A percentile compares a stretch with the other conserved stretches of the same genome.
These are phyloP conservation scores for Porites divaricata DNA, from an alignment of 92 coral and sea anemone genomes.

Conservation along the genomic window DNA sequence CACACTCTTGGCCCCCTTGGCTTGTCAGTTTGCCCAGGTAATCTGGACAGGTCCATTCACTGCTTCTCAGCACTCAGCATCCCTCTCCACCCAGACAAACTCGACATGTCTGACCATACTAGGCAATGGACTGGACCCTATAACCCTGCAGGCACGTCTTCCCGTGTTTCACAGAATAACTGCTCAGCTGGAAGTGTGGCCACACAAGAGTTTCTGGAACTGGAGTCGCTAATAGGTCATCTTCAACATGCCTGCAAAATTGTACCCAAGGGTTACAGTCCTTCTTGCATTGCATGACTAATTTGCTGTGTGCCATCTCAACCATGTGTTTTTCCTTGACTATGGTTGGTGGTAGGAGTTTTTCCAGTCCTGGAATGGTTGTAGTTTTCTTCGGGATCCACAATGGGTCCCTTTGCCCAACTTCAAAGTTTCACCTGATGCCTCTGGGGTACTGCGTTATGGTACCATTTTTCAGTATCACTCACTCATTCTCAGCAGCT, in stretches of 20 bases:
- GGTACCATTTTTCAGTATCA: conserved; percentile 18
- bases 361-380: not conserved
- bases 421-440: conserved; percentile 20
- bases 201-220: conserved; percentile 11
- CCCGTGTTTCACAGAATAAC: not conserved
- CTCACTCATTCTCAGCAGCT: too few relatives aligned
- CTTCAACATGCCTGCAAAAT: conserved; percentile 30
- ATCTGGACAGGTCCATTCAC: too few relatives aligned
- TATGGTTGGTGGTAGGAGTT: not conserved
- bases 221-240: conserved; percentile 33
- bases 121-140: conserved; percentile 17
- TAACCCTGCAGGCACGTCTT: not conserved
- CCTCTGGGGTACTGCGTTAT: conserved; percentile 22
- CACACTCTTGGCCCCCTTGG: too few relatives aligned
- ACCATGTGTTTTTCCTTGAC: not conserved
- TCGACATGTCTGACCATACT: too few relatives aligned
- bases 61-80: too few relatives aligned
- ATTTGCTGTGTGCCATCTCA: not conserved
- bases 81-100: not conserved
- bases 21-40: too few relatives aligned
- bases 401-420: conserved; percentile 19
- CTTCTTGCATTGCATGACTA: conserved; percentile 5
- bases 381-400: not conserved
- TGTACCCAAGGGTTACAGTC: conserved; percentile 25
- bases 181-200: conserved; percentile 1